phyloP scores from a whole-genome alignment of 2,113 vertebrate species.

The Halcyon malimbica region DNA sequence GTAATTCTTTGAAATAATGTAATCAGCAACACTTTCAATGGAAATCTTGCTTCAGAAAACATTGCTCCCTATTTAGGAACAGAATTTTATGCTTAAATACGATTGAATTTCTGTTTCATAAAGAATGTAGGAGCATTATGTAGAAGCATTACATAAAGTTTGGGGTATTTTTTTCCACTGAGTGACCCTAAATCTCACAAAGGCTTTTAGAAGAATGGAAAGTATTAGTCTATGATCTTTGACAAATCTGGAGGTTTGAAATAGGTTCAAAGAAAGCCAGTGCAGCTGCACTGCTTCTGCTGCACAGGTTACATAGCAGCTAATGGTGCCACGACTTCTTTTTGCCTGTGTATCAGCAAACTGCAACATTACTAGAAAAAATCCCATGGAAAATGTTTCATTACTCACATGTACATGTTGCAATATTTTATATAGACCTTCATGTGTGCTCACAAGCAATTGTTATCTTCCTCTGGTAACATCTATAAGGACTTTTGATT shows the following conservation, averaged over 20 bases:
- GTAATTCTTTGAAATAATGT: background rate
- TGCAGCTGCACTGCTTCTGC: background rate
- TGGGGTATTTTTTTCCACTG: rapidly evolving
- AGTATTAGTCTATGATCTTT: background rate
- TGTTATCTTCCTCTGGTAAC: background rate
- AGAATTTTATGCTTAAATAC: background rate
- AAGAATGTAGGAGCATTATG: background rate
- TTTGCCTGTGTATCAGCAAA: background rate
- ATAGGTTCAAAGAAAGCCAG: background rate
- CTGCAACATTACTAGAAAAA: background rate
- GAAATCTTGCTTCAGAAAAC: background rate
- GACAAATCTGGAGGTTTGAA: background rate
- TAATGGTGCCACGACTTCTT: background rate
- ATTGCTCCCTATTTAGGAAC: background rate
- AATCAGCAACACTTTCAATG: background rate
- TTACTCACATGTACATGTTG: background rate
- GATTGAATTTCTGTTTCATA: background rate
- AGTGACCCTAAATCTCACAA: background rate
- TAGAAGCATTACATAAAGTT: background rate
- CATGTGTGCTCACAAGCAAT: background rate
- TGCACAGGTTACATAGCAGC: background rate
- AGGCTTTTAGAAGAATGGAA: background rate
- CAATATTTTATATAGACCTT: background rate
- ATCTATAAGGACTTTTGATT: background rate
- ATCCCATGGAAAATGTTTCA: background rate